Conservation (phyloP, 2,797 vertebrate species). For the Acipenser ruthenus region DNA sequence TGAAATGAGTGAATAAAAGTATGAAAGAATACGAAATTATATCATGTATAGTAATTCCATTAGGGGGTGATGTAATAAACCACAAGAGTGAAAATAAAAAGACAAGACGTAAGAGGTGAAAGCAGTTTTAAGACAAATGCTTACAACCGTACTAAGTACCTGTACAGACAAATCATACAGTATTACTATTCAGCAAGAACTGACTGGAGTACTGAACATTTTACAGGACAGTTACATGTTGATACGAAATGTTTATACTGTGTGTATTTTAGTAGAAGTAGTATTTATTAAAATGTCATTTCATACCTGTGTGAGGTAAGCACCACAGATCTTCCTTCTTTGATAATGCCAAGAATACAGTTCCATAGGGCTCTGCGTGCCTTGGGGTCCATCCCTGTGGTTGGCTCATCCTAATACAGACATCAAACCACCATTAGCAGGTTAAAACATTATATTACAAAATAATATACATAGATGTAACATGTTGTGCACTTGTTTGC, state of each 20-base stretch:
- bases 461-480: not conserved
- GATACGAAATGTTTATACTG: no score
- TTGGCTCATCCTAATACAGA: slow-evolving; percentile 80
- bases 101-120: no score
- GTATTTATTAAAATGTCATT: not conserved
- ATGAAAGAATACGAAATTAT: not conserved
- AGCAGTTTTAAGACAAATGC: not conserved
- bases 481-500: not conserved
- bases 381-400: slow-evolving; percentile 95
- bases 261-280: slow-evolving; percentile 3
- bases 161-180: not conserved
- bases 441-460: slow-evolving; percentile 3
- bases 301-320: slow-evolving; percentile 87
- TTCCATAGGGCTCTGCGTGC: slow-evolving; percentile 92
- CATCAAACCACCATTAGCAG: slow-evolving; percentile 26
- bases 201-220: not conserved
- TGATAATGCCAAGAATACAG: slow-evolving; percentile 83
- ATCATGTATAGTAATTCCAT: no score
- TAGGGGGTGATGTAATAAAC: no score
- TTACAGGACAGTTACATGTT: not conserved
- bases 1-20: not conserved
- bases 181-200: not conserved
- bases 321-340: slow-evolving; percentile 86
- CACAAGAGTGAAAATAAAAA: no score
- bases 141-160: not conserved